Evolutionary conservation across 2,888 invertebrate species (phyloP).

Genomic region (Pristionchus maxplancki): DNA sequence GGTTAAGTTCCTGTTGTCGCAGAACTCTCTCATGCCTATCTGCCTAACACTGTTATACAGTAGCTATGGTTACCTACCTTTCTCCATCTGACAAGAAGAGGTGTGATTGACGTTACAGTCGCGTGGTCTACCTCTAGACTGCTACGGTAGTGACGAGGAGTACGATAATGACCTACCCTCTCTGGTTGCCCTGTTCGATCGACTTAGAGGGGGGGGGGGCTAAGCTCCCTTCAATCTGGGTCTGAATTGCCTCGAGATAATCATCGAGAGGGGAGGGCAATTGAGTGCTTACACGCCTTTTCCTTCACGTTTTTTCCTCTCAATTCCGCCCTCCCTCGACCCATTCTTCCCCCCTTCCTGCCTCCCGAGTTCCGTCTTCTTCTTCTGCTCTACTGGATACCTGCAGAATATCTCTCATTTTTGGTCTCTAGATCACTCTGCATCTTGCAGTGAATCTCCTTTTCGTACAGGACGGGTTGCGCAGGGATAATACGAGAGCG

Average conservation of each 20-base stretch:
- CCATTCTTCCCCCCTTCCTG: background rate
- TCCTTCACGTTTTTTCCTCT: background rate
- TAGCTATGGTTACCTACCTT: slow-evolving; percentile 28
- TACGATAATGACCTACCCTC: background rate
- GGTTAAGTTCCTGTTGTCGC: background rate
- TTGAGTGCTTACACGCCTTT: slow-evolving; percentile 39
- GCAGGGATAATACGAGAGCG: background rate
- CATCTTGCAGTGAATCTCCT: background rate
- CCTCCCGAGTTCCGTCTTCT: background rate
- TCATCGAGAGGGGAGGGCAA: slow-evolving; percentile 33
- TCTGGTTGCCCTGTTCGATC: no score
- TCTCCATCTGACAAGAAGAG: background rate
- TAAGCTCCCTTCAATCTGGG: background rate
- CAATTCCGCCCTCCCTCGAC: background rate
- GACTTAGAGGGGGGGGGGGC: background rate
- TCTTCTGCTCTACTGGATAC: background rate
- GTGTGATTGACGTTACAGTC: background rate
- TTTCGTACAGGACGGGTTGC: background rate
- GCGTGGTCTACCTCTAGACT: background rate
- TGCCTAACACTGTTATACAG: background rate
- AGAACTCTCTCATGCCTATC: slow-evolving; percentile 1
- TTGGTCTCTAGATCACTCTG: no score
- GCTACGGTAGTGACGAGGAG: background rate
- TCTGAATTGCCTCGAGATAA: background rate
- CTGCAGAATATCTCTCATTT: background rate